These are phyloP conservation scores for Sipha maydis DNA, from an alignment of 2,888 invertebrate species.

Conservation along the genomic window DNA sequence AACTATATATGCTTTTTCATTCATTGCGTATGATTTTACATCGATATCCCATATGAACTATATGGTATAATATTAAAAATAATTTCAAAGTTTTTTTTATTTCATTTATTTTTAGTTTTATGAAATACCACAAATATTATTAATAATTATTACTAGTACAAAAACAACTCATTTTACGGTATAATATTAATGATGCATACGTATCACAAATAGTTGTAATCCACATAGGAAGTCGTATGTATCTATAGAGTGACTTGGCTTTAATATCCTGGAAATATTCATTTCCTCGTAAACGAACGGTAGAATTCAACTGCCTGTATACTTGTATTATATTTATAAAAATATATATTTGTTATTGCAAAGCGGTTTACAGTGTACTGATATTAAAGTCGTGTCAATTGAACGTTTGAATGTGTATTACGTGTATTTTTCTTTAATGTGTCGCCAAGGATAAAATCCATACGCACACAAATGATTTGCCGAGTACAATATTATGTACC, in stretches of 20 bases:
- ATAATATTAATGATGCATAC: neutral
- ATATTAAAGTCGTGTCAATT: conserved; percentile 27
- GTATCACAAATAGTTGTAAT: neutral
- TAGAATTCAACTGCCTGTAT: neutral
- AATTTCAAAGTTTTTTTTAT: too few relatives aligned
- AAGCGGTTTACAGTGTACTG: conserved; percentile 11
- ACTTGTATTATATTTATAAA: neutral
- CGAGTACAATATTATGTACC: neutral
- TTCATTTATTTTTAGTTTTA: too few relatives aligned
- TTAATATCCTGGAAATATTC: conserved; percentile 50
- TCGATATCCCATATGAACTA: too few relatives aligned
- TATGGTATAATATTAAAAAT: too few relatives aligned
- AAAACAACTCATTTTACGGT: neutral
- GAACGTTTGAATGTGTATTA: neutral
- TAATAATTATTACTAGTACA: neutral
- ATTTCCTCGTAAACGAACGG: neutral
- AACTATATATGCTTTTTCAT: neutral
- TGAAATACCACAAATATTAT: too few relatives aligned
- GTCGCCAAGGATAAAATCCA: conserved; percentile 4
- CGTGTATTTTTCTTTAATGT: conserved; percentile 21
- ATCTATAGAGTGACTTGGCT: neutral
- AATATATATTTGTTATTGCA: conserved; percentile 25
- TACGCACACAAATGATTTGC: neutral
- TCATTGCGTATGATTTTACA: neutral
- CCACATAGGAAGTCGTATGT: neutral